Evolutionary conservation across 2,888 invertebrate genomes (phyloP), one percentile per base, ranked within the genome.

Genomic region (Cataglyphis altisquamis): DNA sequence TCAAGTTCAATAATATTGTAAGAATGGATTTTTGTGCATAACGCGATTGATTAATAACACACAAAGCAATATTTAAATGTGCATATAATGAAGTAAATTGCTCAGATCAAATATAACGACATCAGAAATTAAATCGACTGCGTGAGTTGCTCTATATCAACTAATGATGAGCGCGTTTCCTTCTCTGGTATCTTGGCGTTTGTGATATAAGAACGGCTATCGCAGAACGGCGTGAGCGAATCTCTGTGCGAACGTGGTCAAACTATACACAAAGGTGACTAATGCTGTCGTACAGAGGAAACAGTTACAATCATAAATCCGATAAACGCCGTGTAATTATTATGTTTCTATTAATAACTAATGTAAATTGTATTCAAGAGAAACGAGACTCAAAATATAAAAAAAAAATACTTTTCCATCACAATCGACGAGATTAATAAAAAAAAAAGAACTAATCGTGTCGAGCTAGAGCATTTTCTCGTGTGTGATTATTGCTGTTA

Each of bases 111-210:
- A 25, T 29, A 10, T 29, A 67, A 66, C 66, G n/a, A 74, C 29
- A 52, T 62, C 15, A 60, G 5, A 15, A 39, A 25, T 55, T 84
- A 74, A 87, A 83, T 83, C 57, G 73, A 32, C 15, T 29, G 57
- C 72, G 3, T 48, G 57, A 63, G 48, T 68, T 45, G 62, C 77
- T 74, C 81, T 86, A 84, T 91, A 92, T 89, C 88, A 87, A 89
- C 88, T 91, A 82, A 89, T 82, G 83, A 89, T 86, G 86, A 85
- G 66, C 78, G 62, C 73, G 86, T 60, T 90, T 91, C 90, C 92
- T 91, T 84, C 85, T 66, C 83, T 73, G 80, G 84, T 89, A 92
- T 90, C 87, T 88, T 88, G 87, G 78, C 55, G 62, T 66, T 75
- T 72, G 86, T 80, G 87, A 90, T 88, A 91, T 90, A 89, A 60